Evolutionary conservation across 1,140 invertebrate genomes (phyloP), one percentile per base, ranked within the genome.

Genomic region (Zaprionus lachaisei): DNA sequence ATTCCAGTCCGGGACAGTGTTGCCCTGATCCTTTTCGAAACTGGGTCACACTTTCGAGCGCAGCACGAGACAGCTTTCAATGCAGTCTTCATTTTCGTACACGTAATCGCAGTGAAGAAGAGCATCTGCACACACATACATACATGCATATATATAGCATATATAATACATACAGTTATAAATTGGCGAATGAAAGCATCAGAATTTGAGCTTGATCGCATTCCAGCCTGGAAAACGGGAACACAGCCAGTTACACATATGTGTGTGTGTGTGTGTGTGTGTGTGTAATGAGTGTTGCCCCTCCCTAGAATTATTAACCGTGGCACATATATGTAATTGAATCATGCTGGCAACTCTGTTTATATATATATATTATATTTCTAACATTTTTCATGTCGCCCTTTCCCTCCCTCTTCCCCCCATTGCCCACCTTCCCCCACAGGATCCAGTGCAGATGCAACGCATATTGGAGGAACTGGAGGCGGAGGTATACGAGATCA

Each of bases 401-500:
- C n/a, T 17, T n/a, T 41, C 38, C 11, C 37, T 2, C 6, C n/a
- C 14, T n/a, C 15, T n/a, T 7, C 41, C 5, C n/a, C 20, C 6
- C 41, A 3, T 34, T 34, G 31, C 14, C 38, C 24, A 26, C 4
- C 15, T 41, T n/a, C 41, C 5, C 41, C 6, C 41, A 47, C 62
- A 92, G 91, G 85, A 92, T 78, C 89, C 91, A 17, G 70, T 84
- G 20, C 85, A 91, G 64, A 92, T 91, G 81, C 85, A 81, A 24
- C 85, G 89, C 63, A 92, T 92, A 34, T 51, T 93, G 17, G 86
- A 92, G 34, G 92, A 93, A 62, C 57, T 93, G 54, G 92, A 93
- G 61, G 60, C 65, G 7, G 92, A 93, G 72, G 77, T 93, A 20
- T 89, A 83, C 54, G 89, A 92, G 60, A 93, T 93, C 15, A 92